Base-by-base conservation (phyloP, 2,797 vertebrate species). In the Jordanella pulchra region DNA sequence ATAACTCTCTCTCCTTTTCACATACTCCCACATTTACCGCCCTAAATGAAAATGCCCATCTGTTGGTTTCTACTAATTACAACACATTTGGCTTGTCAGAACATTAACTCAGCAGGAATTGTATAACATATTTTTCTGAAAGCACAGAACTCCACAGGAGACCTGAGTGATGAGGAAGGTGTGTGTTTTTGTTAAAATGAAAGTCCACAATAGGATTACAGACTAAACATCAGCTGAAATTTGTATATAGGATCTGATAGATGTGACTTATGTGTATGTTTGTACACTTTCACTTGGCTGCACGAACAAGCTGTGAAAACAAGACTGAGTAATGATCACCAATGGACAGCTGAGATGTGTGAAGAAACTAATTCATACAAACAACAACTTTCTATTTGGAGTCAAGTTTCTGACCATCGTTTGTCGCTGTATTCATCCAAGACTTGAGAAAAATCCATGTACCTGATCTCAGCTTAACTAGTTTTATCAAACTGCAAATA, bases 31-130 rank as follows among this genome's bases (percentile, higher is more conserved):
- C 76, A 1, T 69, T 32, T 54, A 77, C 75, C 45, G 32, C 70
- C 76, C 79, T 53, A 81, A 76, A 87, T 86, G 78, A 89, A 89
- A 85, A 79, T 78, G 65, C 65, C 84, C 87, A 87, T 88, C 89
- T 89, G 88, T 83, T 89, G 83, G 79, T 79, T 82, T 88, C 78
- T 85, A 77, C 73, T 86, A 89, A 87, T 87, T 83, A 79, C 73
- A 72, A 69, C 70, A 78, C 84, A 85, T 87, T 90, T 89, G 77
- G 80, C 83, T 86, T 80, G 72, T 87, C 79, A 84, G 80, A 84
- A 81, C 78, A 88, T 85, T 81, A 89, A 79, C 80, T 54, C 86
- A 83, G 87, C 50, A 4, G 83, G 73, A 82, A 79, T 77, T 70
- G 9, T 39, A 39, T 69, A 79, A 73, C 84, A 84, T 86, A 76